A percentile compares a stretch with the other conserved stretches of the same genome.
These are phyloP conservation scores for Cynocephalus volans DNA, from an alignment of 2,113 vertebrate species.

Conservation along the genomic window DNA sequence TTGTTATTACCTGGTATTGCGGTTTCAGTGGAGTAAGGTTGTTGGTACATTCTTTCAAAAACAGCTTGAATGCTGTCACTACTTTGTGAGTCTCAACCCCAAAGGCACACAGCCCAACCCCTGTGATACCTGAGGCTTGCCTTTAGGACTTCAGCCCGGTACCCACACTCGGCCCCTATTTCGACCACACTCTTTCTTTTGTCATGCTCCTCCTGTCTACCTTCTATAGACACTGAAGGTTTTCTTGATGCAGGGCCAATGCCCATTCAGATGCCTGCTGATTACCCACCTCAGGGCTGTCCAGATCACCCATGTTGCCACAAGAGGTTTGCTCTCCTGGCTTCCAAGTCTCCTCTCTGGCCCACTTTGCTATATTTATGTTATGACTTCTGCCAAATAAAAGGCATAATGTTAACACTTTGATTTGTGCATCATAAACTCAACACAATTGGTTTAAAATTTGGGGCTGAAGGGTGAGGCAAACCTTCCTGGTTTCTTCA, in stretches of 20 bases:
- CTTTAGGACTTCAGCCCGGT: background rate
- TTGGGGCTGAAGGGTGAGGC: constrained; percentile 23
- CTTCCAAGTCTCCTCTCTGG: constrained; percentile 27
- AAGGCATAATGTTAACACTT: constrained; percentile 32
- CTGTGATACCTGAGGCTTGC: background rate
- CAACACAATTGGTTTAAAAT: constrained; percentile 63
- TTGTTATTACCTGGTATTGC: background rate
- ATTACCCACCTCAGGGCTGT: background rate
- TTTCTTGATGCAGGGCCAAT: background rate
- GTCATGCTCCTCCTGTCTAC: background rate
- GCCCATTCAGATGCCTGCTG: background rate
- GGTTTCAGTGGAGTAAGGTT: background rate
- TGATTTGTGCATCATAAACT: constrained; percentile 68
- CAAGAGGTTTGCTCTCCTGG: background rate
- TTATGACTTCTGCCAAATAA: constrained; percentile 61
- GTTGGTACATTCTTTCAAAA: background rate
- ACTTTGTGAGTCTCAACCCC: background rate
- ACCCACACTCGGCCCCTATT: background rate
- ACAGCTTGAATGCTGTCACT: background rate
- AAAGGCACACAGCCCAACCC: background rate
- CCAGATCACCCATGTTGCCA: background rate
- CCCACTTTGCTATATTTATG: background rate
- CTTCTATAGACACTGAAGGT: background rate
- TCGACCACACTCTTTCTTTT: background rate
- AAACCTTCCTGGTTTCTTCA: constrained; percentile 69